Base-by-base conservation (phyloP, 2,888 invertebrate genomes). In the Drosophila setosimentum region DNA sequence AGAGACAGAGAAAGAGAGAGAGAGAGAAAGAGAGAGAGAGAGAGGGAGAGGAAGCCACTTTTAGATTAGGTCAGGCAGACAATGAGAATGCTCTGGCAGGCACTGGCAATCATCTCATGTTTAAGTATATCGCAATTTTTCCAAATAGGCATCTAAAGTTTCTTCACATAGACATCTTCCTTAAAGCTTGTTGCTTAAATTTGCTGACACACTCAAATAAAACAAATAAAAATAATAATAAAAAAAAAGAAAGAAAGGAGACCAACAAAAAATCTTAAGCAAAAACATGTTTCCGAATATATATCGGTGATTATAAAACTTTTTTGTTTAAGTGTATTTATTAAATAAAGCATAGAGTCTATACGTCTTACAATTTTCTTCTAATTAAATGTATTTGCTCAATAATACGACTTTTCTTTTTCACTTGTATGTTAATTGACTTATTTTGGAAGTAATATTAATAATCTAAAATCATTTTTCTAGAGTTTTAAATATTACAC, bases 61-160 rank as follows among this genome's bases (percentile, higher is more conserved):
- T 27, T 5, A 27, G 59, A 51, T 51, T 51, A 18, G 54, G 21
- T 21, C 24, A 10, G 45, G 2, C 68, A 55, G 35, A 68, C 68
- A n/a, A 21, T 42, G 42, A 35, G n/a, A 51, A 58, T 68, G 35
- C 68, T 51, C 51, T 68, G 21, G 16, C 21, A 2, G 55, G 33
- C 29, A 37, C 13, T 54, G 21, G 57, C 16, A 40, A 33, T 59
- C 45, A 57, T 27, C 40, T 42, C 13, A 18, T 33, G 21, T 27
- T 32, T 13, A 45, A 37, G 35, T n/a, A 0, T 3, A 40, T 32
- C 30, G 53, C 29, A 30, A 32, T 30, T 54, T 24, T 32, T 4
- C 13, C 21, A 18, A 53, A 54, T 30, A 13, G 29, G 8, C 35
- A 30, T 8, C 4, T 16, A 30, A 10, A 32, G 10, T 21, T 21